Evolutionary conservation across 2,113 vertebrate species (phyloP).

Genomic region (Stercorarius parasiticus): DNA sequence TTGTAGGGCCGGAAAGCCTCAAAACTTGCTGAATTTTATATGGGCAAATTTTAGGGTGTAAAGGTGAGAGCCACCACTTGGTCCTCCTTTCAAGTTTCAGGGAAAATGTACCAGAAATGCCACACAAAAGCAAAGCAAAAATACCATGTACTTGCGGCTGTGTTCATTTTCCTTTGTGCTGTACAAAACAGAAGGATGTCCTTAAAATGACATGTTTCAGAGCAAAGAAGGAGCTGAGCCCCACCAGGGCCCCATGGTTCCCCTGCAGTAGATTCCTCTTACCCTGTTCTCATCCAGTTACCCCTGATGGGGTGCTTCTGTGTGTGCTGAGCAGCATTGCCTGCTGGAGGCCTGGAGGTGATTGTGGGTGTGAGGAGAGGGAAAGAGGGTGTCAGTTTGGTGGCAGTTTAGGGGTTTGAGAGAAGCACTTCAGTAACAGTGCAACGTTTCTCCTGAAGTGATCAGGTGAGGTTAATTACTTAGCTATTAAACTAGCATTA

Average conservation of each 20-base stretch:
- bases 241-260: too few relatives aligned
- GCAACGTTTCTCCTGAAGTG: neutral
- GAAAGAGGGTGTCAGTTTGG: neutral
- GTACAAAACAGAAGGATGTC: neutral
- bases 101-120: neutral
- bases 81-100: neutral
- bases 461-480: neutral
- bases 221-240: neutral
- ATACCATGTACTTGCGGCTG: fast-evolving
- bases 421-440: neutral
- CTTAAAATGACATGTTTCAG: neutral
- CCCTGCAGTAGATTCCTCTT: neutral
- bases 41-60: neutral
- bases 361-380: neutral
- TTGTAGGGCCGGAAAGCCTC: neutral
- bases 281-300: neutral
- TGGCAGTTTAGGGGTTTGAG: neutral
- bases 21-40: neutral
- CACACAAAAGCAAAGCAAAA: neutral
- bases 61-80: neutral
- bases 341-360: neutral
- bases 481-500: neutral
- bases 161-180: neutral
- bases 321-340: neutral
- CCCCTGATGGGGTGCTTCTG: neutral